Base-by-base conservation (phyloP, 2,113 vertebrate genomes). In the Phalacrocorax brasilianus region DNA sequence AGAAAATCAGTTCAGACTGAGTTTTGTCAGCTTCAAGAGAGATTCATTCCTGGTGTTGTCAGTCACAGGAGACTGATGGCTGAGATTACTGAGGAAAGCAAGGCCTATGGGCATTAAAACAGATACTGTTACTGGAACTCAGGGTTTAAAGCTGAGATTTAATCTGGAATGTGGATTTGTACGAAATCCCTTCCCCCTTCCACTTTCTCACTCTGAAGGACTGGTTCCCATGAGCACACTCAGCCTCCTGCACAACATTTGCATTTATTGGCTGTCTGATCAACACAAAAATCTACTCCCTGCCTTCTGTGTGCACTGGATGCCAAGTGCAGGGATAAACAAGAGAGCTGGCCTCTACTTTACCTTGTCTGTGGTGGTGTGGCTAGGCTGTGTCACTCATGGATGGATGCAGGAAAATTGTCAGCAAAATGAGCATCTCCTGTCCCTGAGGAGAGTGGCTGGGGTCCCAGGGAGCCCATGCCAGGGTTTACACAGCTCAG, bases 1-100 rank as follows among this genome's bases (percentile, higher is more conserved):
- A 92, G 91, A 44, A 95, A 92, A 97, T 75, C 91, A 76, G 91
- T 91, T 85, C 84, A 45, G 84, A 82, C 77, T 47, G 84, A 82
- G 80, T 95, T 97, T 91, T 91, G 91, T 95, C 95, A 93, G 91
- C 92, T 97, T 92, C 89, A 85, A 23, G 92, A 79, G 58, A 79
- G 91, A 93, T 88, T 95, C 85, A 81, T 88, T 85, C 55, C 58
- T 77, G 27, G 71, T 42, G 58, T 19, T 94, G 91, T 91, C 92
- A 95, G 91, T 94, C 89, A 90, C 0, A 2, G 73, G 61, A 91
- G 80, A 38, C 83, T 68, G 94, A 94, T 93, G 88, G 79, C 87
- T 83, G 84, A 95, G 93, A 95, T 94, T 92, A 81, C 58, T 33
- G 93, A 89, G 81, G 47, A 82, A 79, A 89, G 85, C 77, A 93